Base-by-base conservation (phyloP, 2,888 invertebrate genomes). In the Eremobia ochroleuca region DNA sequence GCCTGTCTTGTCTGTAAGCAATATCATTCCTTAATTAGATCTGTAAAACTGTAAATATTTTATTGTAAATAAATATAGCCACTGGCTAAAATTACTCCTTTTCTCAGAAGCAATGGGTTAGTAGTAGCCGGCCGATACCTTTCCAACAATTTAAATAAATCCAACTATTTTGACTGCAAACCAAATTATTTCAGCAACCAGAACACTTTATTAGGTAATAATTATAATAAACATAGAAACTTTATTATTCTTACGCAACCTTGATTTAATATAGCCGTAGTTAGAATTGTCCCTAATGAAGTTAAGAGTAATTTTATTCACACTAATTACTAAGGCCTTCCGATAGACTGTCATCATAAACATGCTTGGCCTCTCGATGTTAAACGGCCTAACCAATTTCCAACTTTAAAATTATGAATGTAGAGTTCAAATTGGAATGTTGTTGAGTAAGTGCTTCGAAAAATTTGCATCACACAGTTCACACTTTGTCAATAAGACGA, bases 221-320 rank as follows among this genome's bases (percentile, higher is more conserved):
- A 83, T 75, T 75, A 84, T 79, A 86, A 79, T 86, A 67, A 86
- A 84, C 79, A 75, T 43, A 11, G 46, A 78, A 82, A 86, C 83
- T 86, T 84, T 84, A 84, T 84, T 82, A 83, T 67, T 72, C 75
- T 73, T 79, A 73, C 82, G 76, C 66, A 82, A 86, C 73, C 15
- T 67, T 82, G 82, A 86, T 85, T 86, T 85, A 87, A 75, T 86
- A 67, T 67, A 43, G 13, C 79, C 37, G 73, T 61, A 75, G 64
- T 83, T 86, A 66, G 66, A 77, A 79, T 78, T 81, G 65, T 85
- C 62, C 46, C 31, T 87, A 87, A 86, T 85, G 87, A 86, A 87
- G 85, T 86, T 75, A 79, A 85, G 71, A 81, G 69, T 90, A 88
- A 90, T 90, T 87, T 88, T 85, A 82, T 87, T 88, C 85, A 77